Percentiles rank a stretch among this genome's conserved stretches.
Conservation (phyloP, 2,888 invertebrate genomes). For the Oxycera nigricornis region DNA sequence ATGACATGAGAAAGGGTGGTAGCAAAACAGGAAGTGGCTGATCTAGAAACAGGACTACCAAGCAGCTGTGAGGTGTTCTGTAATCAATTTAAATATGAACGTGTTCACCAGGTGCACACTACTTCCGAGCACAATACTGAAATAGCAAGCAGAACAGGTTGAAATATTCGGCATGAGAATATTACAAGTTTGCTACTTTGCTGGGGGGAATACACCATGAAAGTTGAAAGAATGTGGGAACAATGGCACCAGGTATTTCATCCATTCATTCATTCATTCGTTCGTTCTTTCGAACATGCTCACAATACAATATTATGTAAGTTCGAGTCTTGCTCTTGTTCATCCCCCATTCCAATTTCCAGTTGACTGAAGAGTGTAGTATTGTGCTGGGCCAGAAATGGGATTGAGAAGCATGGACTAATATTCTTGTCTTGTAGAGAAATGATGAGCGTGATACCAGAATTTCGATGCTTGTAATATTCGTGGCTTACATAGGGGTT, state of each 20-base stretch:
- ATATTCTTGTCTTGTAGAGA: too few species aligned
- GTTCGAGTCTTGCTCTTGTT: too few species aligned
- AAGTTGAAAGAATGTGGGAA: not conserved
- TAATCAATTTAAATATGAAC: conserved; percentile 40
- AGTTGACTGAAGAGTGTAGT: too few species aligned
- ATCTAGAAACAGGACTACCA: not conserved
- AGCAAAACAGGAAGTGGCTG: not conserved
- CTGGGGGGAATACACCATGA: not conserved
- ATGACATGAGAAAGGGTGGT: not conserved
- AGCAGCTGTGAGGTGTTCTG: conserved; percentile 35
- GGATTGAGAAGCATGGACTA: too few species aligned
- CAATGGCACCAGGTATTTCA: not conserved
- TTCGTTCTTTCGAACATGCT: too few species aligned
- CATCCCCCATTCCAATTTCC: too few species aligned
- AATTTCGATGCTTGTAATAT: too few species aligned
- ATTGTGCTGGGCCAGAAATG: too few species aligned
- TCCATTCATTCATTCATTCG: not conserved
- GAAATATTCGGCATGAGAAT: not conserved
- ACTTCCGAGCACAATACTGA: not conserved
- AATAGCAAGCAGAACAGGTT: conserved; percentile 3
- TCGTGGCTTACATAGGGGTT: too few species aligned
- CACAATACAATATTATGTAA: too few species aligned
- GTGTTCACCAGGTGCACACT: conserved; percentile 34
- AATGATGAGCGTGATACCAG: too few species aligned
- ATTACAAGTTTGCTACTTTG: not conserved